phyloP scores from a whole-genome alignment of 2,888 invertebrate species.

The Neocrepidodera transversa region DNA sequence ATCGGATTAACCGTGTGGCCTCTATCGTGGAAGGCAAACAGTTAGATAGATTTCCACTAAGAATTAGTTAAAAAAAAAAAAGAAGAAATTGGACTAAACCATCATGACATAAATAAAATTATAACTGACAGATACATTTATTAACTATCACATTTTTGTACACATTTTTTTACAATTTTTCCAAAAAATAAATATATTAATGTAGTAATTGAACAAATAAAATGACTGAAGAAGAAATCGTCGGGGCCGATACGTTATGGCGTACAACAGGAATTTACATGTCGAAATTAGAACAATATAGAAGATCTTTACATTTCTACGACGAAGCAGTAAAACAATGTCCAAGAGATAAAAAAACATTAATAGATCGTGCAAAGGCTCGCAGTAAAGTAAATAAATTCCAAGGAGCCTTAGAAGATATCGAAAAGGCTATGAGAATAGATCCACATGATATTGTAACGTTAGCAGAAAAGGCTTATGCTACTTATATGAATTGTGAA shows the following conservation, averaged over 20 bases:
- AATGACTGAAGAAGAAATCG: slow-evolving; percentile 48
- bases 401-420: slow-evolving; percentile 64
- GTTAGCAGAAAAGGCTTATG: slow-evolving; percentile 53
- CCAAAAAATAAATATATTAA: too few relatives aligned
- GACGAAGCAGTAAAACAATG: slow-evolving; percentile 52
- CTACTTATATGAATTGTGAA: slow-evolving; percentile 56
- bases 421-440: slow-evolving; percentile 58
- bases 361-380: slow-evolving; percentile 65
- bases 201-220: too few relatives aligned
- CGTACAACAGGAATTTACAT: slow-evolving; percentile 55
- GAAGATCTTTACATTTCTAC: slow-evolving; percentile 52
- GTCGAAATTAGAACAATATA: slow-evolving; percentile 54
- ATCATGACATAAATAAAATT: too few relatives aligned
- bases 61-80: too few relatives aligned
- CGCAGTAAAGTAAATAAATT: slow-evolving; percentile 66
- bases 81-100: too few relatives aligned
- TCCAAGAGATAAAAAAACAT: slow-evolving; percentile 62
- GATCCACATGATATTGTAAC: slow-evolving; percentile 52
- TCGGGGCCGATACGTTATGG: slow-evolving; percentile 51
- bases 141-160: too few relatives aligned
- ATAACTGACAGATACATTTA: too few relatives aligned
- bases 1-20: too few relatives aligned
- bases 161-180: too few relatives aligned
- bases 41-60: too few relatives aligned
- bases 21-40: too few relatives aligned